Conservation (phyloP, 2,797 vertebrate genomes). For the Pangasius larnaudii region DNA sequence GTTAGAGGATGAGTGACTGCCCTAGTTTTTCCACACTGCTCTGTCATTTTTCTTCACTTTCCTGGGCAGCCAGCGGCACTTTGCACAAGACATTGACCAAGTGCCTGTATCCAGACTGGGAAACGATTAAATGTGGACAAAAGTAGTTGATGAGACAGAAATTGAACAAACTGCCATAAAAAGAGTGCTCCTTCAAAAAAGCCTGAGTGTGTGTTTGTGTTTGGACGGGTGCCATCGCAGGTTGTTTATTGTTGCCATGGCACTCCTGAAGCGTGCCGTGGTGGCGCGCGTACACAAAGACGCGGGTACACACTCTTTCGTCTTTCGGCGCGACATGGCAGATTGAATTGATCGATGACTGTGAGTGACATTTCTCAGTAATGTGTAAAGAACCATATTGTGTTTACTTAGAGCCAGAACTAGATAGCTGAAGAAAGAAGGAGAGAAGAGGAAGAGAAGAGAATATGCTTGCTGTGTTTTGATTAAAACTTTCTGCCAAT, state of each 20-base stretch:
- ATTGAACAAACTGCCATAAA: background rate
- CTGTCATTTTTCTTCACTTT: constrained; percentile 81
- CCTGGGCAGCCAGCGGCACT: constrained; percentile 72
- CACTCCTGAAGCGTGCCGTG: constrained; percentile 56
- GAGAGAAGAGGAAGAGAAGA: background rate
- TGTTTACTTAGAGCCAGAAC: constrained; percentile 68
- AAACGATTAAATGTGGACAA: constrained; percentile 81
- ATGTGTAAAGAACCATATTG: constrained; percentile 79
- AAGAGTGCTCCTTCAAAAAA: constrained; percentile 14
- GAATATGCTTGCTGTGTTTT: background rate
- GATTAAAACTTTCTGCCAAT: background rate
- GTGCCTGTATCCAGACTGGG: constrained; percentile 79
- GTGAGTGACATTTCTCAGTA: constrained; percentile 77
- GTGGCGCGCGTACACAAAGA: constrained; percentile 41
- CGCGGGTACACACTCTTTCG: constrained; percentile 57
- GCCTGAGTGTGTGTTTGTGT: constrained; percentile 23
- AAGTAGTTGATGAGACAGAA: constrained; percentile 50
- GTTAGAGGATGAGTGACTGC: constrained; percentile 77
- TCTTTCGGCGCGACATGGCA: constrained; percentile 62
- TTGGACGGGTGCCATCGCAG: constrained; percentile 31
- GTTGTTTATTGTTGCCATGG: constrained; percentile 41
- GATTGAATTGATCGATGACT: constrained; percentile 76
- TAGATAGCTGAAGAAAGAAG: constrained; percentile 22
- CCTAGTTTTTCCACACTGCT: constrained; percentile 77
- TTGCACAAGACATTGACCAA: constrained; percentile 81